Evolutionary conservation across 2,797 vertebrate genomes (phyloP).

Genomic region (Nannoperca australis): DNA sequence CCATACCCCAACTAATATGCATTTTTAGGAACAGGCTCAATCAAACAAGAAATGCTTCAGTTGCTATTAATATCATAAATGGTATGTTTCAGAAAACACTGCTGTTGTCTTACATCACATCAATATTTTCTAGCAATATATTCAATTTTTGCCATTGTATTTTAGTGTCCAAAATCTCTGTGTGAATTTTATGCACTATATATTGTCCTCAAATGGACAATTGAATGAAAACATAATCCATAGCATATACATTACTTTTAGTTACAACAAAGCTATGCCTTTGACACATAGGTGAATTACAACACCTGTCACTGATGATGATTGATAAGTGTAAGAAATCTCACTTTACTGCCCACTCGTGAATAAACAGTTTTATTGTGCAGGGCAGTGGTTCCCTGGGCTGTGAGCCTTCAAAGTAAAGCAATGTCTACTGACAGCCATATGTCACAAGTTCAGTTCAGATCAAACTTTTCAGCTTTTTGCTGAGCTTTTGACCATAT

Average conservation of each 20-base stretch:
- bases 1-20: not conserved
- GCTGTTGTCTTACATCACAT: not conserved
- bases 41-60: accelerated
- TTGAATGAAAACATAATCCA: not conserved
- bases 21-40: slow-evolving; percentile 47
- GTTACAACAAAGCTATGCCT: not conserved
- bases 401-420: too few relatives aligned
- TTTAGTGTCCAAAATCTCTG: not conserved
- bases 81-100: slow-evolving; percentile 58
- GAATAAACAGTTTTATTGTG: too few relatives aligned
- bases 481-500: too few relatives aligned
- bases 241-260: not conserved
- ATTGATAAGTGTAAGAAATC: not conserved
- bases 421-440: too few relatives aligned
- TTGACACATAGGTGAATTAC: not conserved
- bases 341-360: not conserved
- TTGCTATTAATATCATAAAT: slow-evolving; percentile 33
- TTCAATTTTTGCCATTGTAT: not conserved
- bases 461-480: too few relatives aligned
- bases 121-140: not conserved
- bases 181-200: not conserved
- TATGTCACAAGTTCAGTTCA: too few relatives aligned
- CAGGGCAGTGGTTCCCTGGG: too few relatives aligned
- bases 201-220: not conserved
- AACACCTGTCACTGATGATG: not conserved